Conservation (phyloP, 2,888 invertebrate species). For the Meteorus cinctellus region DNA sequence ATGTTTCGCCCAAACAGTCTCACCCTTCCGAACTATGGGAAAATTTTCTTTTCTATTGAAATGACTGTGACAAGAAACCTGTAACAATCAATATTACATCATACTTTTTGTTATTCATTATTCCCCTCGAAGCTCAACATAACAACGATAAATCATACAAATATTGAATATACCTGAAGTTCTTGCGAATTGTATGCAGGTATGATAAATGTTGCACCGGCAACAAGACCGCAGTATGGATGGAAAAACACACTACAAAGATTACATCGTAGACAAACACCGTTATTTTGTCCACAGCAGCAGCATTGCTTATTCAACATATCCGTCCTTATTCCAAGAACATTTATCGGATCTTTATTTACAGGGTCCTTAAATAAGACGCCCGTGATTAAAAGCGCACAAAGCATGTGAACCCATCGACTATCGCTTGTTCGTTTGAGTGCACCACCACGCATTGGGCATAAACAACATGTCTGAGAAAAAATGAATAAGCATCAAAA, state of each 20-base stretch:
- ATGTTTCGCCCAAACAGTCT: conserved; percentile 79
- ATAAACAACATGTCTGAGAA: conserved; percentile 75
- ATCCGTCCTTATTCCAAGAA: conserved; percentile 61
- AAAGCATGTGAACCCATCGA: conserved; percentile 80
- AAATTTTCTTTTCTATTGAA: conserved; percentile 63
- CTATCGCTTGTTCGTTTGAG: conserved; percentile 79
- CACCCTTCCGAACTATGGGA: conserved; percentile 66
- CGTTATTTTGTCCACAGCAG: conserved; percentile 68
- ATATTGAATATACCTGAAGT: conserved; percentile 57
- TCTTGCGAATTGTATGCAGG: conserved; percentile 64
- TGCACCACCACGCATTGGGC: conserved; percentile 78
- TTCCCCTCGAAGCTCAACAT: too few species aligned
- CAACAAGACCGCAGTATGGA: conserved; percentile 77
- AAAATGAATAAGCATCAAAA: conserved; percentile 31
- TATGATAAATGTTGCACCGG: conserved; percentile 73
- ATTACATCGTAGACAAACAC: conserved; percentile 74
- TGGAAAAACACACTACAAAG: conserved; percentile 76
- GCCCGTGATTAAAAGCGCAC: conserved; percentile 80
- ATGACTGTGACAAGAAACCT: conserved; percentile 68
- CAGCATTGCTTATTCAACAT: conserved; percentile 65
- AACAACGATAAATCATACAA: neutral
- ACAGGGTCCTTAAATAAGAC: conserved; percentile 75
- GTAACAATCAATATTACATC: conserved; percentile 12
- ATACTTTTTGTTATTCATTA: too few species aligned
- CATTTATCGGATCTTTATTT: conserved; percentile 70